A percentile compares a stretch with the other conserved stretches of the same genome.
Conservation (phyloP, 2,888 invertebrate genomes). For the Hoplodrina ambigua region DNA sequence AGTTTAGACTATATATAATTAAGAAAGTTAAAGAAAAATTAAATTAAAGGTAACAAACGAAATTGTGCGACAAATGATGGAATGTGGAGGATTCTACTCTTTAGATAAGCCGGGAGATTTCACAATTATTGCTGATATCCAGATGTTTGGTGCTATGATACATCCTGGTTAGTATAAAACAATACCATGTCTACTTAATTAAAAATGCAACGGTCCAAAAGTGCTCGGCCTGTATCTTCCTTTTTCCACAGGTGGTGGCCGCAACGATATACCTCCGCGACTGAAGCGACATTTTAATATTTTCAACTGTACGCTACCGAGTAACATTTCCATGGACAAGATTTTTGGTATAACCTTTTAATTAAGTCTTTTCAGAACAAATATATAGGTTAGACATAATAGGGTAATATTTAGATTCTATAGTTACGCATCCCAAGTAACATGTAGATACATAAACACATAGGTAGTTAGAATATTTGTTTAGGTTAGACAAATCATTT, state of each 20-base stretch:
- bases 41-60: slow-evolving; percentile 93
- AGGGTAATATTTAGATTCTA: background rate
- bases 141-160: slow-evolving; percentile 97
- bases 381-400: no score
- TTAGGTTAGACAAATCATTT: background rate
- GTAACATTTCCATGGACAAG: slow-evolving; percentile 96
- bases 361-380: background rate
- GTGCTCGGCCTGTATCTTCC: background rate
- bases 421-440: background rate
- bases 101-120: slow-evolving; percentile 97
- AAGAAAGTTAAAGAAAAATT: background rate
- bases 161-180: slow-evolving; percentile 91
- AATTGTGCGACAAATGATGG: slow-evolving; percentile 97
- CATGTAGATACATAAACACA: background rate
- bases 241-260: slow-evolving; percentile 92
- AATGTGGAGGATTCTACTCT: slow-evolving; percentile 95
- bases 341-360: slow-evolving; percentile 92
- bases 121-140: slow-evolving; percentile 94
- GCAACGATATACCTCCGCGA: slow-evolving; percentile 97
- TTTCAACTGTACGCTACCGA: slow-evolving; percentile 97
- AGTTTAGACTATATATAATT: background rate
- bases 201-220: background rate
- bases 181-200: background rate
- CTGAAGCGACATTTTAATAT: slow-evolving; percentile 96
- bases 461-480: no score